phyloP scores from a whole-genome alignment of 2,797 vertebrate species.

The Amblyopsis hoosieri region DNA sequence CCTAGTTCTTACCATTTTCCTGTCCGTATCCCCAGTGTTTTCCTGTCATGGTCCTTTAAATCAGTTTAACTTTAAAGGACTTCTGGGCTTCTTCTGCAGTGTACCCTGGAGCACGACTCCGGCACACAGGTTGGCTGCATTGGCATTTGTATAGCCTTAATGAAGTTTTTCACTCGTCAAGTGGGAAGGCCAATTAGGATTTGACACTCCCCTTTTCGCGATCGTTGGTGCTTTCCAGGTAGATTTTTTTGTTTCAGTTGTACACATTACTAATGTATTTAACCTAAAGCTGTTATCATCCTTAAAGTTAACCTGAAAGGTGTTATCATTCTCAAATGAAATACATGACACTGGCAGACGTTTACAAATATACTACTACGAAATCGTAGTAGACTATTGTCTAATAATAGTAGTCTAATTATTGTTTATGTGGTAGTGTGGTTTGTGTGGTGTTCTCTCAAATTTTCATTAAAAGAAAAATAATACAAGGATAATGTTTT shows the following conservation, averaged over 20 bases:
- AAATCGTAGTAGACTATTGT: no score
- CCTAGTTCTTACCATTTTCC: slow-evolving; percentile 85
- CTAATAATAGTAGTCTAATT: no score
- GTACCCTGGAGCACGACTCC: neutral
- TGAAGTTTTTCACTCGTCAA: slow-evolving; percentile 34
- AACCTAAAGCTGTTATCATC: no score
- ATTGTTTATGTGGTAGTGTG: no score
- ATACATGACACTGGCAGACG: no score
- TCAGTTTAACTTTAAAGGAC: neutral
- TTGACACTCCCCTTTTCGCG: slow-evolving; percentile 56
- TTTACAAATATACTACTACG: no score
- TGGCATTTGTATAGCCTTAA: slow-evolving; percentile 23
- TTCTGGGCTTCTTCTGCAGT: neutral
- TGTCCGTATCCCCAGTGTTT: slow-evolving; percentile 92
- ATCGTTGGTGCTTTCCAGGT: slow-evolving; percentile 1
- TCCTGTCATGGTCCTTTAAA: slow-evolving; percentile 81
- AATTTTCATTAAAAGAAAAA: no score
- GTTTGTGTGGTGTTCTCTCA: no score
- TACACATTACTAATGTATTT: neutral
- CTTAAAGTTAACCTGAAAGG: no score
- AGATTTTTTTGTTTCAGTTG: neutral
- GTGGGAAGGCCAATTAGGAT: slow-evolving; percentile 52
- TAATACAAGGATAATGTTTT: no score
- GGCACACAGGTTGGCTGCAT: slow-evolving; percentile 2
- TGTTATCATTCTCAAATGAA: no score